Conservation (phyloP, 2,797 vertebrate species). For the Clarias pachynema region DNA sequence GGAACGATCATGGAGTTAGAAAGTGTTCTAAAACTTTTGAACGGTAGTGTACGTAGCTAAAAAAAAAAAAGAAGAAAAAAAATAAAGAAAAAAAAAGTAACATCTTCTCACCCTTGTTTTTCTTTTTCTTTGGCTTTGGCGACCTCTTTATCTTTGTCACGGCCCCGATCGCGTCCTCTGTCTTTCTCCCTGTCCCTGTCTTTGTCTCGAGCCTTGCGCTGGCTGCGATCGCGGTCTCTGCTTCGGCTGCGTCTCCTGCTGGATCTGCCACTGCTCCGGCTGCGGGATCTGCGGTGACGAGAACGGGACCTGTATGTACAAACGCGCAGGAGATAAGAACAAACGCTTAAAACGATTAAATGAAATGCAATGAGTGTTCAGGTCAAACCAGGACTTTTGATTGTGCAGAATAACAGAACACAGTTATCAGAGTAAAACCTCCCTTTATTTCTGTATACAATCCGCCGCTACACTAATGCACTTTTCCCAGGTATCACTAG, state of each 20-base stretch:
- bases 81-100: background rate
- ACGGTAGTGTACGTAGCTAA: background rate
- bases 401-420: too few relatives aligned
- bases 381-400: too few relatives aligned
- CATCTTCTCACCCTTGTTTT: constrained; percentile 78
- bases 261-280: constrained; percentile 80
- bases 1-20: too few relatives aligned
- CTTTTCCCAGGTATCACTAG: too few relatives aligned
- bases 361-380: too few relatives aligned
- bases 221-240: constrained; percentile 76
- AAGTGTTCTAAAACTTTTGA: too few relatives aligned
- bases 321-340: background rate
- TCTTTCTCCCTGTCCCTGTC: constrained; percentile 77
- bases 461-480: too few relatives aligned
- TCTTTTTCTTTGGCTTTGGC: constrained; percentile 80
- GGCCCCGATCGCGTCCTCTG: constrained; percentile 71
- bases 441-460: too few relatives aligned
- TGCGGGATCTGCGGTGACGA: constrained; percentile 80
- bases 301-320: constrained; percentile 80
- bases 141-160: constrained; percentile 73
- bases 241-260: constrained; percentile 78
- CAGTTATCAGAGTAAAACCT: too few relatives aligned
- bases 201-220: constrained; percentile 80
- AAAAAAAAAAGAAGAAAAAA: background rate
- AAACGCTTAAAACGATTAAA: background rate